A percentile compares a stretch with the other conserved stretches of the same genome.
phyloP scores from a whole-genome alignment of 2,113 vertebrate species.

The Cyanistes caeruleus region DNA sequence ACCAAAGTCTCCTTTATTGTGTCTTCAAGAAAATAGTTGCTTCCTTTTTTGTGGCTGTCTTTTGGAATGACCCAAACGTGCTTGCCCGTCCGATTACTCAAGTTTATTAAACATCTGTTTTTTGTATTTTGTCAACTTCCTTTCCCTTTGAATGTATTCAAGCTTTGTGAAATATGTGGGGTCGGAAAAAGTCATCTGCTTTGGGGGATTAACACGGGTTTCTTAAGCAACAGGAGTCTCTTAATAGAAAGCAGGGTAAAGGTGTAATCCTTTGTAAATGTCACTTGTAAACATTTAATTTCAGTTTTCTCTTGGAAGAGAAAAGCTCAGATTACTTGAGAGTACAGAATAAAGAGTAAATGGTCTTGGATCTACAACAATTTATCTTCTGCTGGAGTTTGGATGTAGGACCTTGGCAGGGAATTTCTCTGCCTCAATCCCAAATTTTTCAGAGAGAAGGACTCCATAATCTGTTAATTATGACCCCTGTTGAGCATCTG shows the following conservation, averaged over 20 bases:
- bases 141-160: conserved; percentile 8
- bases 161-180: conserved; percentile 19
- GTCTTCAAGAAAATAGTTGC: conserved; percentile 37
- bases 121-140: conserved; percentile 33
- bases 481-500: not conserved
- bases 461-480: not conserved
- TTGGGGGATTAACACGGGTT: conserved; percentile 27
- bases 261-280: conserved; percentile 10
- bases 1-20: not conserved
- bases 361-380: not conserved
- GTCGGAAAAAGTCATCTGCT: conserved; percentile 12
- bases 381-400: not conserved
- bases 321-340: not conserved
- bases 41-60: not conserved
- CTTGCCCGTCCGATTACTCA: conserved; percentile 7
- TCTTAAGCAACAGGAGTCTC: conserved; percentile 11
- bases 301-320: not conserved
- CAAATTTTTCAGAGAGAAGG: not conserved
- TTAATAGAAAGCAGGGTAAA: conserved; percentile 18
- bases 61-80: not conserved
- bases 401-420: not conserved
- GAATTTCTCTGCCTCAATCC: not conserved
- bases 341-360: not conserved
- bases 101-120: conserved; percentile 56
- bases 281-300: not conserved